Conservation (phyloP, 2,113 vertebrate genomes). For the Pao palembangensis region DNA sequence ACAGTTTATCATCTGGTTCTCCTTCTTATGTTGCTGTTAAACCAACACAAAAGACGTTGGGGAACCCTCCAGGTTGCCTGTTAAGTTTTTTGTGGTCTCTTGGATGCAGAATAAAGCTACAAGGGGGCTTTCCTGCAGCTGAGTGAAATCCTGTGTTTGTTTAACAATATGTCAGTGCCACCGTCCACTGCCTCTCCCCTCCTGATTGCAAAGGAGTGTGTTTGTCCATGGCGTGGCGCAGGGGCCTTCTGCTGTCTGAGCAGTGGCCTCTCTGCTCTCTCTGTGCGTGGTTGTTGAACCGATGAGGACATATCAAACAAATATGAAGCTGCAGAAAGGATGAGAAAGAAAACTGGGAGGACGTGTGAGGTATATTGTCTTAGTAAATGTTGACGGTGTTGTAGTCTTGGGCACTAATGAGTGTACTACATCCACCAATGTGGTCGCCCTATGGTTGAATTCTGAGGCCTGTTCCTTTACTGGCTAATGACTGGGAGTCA, state of each 20-base stretch:
- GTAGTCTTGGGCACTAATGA: no score
- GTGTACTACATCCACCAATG: no score
- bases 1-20: slow-evolving; percentile 38
- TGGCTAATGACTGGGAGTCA: slow-evolving; percentile 1
- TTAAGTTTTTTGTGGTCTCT: slow-evolving; percentile 19
- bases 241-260: slow-evolving; percentile 44
- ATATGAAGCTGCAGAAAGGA: slow-evolving; percentile 39
- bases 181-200: slow-evolving; percentile 42
- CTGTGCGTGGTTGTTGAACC: slow-evolving; percentile 50
- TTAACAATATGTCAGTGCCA: slow-evolving; percentile 43
- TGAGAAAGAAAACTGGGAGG: slow-evolving; percentile 25
- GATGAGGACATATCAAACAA: slow-evolving; percentile 61
- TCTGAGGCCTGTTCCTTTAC: no score
- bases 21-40: slow-evolving; percentile 29
- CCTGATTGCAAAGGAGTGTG: slow-evolving; percentile 54
- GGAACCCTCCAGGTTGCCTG: slow-evolving; percentile 18
- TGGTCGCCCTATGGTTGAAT: no score
- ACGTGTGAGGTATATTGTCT: slow-evolving; percentile 37
- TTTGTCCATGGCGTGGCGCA: slow-evolving; percentile 62
- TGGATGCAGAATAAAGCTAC: slow-evolving; percentile 23
- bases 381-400: not conserved
- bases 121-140: slow-evolving; percentile 44
- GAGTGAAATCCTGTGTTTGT: slow-evolving; percentile 46
- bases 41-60: slow-evolving; percentile 18
- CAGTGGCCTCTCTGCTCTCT: slow-evolving; percentile 44